phyloP scores from a whole-genome alignment of 2,113 vertebrate species.

The Micronisus gabar region DNA sequence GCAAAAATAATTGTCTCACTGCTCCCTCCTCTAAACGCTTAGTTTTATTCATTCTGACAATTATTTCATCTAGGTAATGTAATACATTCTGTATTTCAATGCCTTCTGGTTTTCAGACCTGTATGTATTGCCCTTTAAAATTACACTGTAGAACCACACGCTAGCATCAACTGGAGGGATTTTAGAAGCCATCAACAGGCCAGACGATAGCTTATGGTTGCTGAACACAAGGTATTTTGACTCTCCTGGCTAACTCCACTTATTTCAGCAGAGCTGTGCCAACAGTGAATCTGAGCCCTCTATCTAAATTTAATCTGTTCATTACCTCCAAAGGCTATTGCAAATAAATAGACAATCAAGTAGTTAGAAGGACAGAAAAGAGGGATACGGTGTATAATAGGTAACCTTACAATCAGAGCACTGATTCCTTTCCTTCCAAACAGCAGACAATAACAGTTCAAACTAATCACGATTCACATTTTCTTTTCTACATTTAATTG shows the following conservation, averaged over 20 bases:
- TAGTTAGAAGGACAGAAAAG: constrained; percentile 20
- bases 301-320: constrained; percentile 58
- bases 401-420: constrained; percentile 13
- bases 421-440: constrained; percentile 48
- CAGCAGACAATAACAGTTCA: constrained; percentile 21
- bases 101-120: neutral
- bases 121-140: neutral
- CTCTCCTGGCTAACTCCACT: constrained; percentile 37
- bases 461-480: constrained; percentile 17
- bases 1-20: neutral
- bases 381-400: neutral
- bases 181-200: constrained; percentile 1
- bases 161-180: neutral
- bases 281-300: constrained; percentile 26
- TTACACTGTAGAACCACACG: neutral
- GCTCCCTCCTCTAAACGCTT: neutral
- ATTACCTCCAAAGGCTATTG: constrained; percentile 51
- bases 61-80: neutral
- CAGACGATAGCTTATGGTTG: neutral
- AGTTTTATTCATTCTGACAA: neutral
- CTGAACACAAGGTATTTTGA: constrained; percentile 41
- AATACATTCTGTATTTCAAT: neutral
- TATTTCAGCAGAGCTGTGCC: constrained; percentile 31
- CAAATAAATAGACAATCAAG: constrained; percentile 59
- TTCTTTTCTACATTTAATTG: constrained; percentile 34